A percentile compares a stretch with the other conserved stretches of the same genome.
Conservation (phyloP, 35 echinoderm and acorn worm species). For the Ptychodera flava region DNA sequence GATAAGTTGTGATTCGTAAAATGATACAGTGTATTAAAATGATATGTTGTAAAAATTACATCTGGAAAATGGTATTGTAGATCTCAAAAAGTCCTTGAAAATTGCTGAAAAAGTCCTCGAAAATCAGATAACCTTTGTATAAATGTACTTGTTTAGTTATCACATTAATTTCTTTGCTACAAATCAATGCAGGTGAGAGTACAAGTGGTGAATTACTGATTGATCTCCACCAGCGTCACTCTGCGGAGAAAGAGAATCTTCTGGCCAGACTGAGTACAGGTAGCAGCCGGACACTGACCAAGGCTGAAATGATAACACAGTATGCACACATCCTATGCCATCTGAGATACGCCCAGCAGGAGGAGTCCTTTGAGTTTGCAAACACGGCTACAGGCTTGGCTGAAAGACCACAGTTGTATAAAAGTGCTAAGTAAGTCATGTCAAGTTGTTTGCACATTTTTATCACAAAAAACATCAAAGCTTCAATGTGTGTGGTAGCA, state of each 20-base stretch:
- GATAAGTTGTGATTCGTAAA: too few species aligned
- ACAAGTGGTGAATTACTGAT: constrained; percentile 67
- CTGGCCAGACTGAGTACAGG: constrained; percentile 52
- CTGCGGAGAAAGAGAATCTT: constrained; percentile 63
- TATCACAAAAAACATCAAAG: too few species aligned
- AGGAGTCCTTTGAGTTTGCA: constrained; percentile 68
- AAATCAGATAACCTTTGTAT: too few species aligned
- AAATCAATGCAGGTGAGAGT: constrained; percentile 52
- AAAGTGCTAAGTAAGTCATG: constrained; percentile 50
- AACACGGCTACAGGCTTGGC: constrained; percentile 71
- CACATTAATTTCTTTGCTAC: too few species aligned
- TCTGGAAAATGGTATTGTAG: too few species aligned
- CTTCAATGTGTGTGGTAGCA: too few species aligned
- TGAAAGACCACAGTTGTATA: constrained; percentile 83
- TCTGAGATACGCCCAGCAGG: constrained; percentile 33
- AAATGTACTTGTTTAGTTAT: too few species aligned
- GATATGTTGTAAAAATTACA: too few species aligned
- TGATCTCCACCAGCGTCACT: constrained; percentile 74
- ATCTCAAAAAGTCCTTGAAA: too few species aligned
- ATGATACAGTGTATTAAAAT: too few species aligned
- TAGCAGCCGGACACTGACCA: constrained; percentile 50
- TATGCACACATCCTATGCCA: constrained; percentile 53
- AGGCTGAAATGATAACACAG: constrained; percentile 91
- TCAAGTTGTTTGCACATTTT: too few species aligned
- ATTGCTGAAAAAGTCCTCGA: too few species aligned